Evolutionary conservation across 2,888 invertebrate species (phyloP).

Genomic region (Sesia apiformis): DNA sequence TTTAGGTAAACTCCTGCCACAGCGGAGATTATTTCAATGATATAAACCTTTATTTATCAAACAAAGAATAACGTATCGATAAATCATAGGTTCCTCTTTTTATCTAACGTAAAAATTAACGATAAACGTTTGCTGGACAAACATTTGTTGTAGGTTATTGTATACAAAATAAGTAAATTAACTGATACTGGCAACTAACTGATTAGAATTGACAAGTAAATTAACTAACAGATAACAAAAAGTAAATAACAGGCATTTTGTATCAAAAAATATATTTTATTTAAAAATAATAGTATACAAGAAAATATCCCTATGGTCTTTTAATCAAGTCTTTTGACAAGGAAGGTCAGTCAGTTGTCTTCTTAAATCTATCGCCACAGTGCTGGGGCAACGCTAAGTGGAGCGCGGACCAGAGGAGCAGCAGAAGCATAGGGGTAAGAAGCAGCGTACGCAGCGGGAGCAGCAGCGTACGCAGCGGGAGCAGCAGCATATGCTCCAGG

Average conservation of each 20-base stretch:
- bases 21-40: no score
- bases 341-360: slow-evolving; percentile 52
- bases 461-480: slow-evolving; percentile 17
- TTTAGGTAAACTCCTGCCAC: no score
- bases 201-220: no score
- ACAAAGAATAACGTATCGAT: no score
- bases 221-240: no score
- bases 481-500: slow-evolving; percentile 15
- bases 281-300: background rate
- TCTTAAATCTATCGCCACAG: slow-evolving; percentile 64
- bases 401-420: slow-evolving; percentile 35
- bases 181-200: no score
- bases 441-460: slow-evolving; percentile 22
- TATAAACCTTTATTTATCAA: no score
- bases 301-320: background rate
- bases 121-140: no score
- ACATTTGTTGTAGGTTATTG: no score
- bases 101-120: no score
- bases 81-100: no score
- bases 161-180: no score
- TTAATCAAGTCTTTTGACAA: slow-evolving; percentile 28
- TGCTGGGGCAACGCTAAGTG: slow-evolving; percentile 48
- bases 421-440: slow-evolving; percentile 26
- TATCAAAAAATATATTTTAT: background rate
- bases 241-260: background rate